Conservation (phyloP, 2,113 vertebrate species). For the Sphaerodactylus townsendi region DNA sequence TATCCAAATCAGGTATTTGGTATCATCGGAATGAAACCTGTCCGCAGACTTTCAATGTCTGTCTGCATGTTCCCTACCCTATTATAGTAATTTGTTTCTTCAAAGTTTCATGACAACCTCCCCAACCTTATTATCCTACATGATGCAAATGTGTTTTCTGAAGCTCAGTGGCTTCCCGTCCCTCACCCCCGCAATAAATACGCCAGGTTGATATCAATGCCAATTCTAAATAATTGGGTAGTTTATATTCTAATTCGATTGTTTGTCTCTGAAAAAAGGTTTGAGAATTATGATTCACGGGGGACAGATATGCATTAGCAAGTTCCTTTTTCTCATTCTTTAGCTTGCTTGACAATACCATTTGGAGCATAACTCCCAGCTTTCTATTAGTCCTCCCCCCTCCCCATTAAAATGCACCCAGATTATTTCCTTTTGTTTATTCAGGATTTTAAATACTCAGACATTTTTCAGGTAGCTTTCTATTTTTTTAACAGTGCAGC, state of each 20-base stretch:
- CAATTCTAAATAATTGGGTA: slow-evolving; percentile 67
- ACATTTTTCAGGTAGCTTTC: background rate
- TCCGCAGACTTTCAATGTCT: slow-evolving; percentile 43
- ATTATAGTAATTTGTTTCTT: slow-evolving; percentile 43
- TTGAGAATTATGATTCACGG: slow-evolving; percentile 62
- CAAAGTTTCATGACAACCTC: slow-evolving; percentile 50
- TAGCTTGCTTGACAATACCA: slow-evolving; percentile 55
- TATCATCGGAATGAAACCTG: background rate
- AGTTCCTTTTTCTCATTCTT: slow-evolving; percentile 49
- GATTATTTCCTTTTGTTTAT: slow-evolving; percentile 34
- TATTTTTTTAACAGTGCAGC: background rate
- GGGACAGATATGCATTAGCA: slow-evolving; percentile 57
- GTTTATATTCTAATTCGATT: slow-evolving; percentile 66
- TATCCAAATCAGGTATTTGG: background rate
- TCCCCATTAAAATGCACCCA: slow-evolving; percentile 38
- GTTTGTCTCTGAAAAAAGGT: slow-evolving; percentile 64
- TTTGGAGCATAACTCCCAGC: slow-evolving; percentile 59
- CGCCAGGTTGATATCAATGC: slow-evolving; percentile 40
- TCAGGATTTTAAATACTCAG: slow-evolving; percentile 22
- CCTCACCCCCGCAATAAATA: slow-evolving; percentile 36
- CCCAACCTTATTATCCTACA: slow-evolving; percentile 49
- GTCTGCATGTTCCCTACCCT: background rate
- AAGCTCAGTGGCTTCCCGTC: slow-evolving; percentile 21
- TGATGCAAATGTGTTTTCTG: slow-evolving; percentile 57
- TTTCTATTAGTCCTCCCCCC: slow-evolving; percentile 52